A percentile compares a stretch with the other conserved stretches of the same genome.
phyloP scores from a whole-genome alignment of 1,140 invertebrate genomes.

The Drosophila ananassae region DNA sequence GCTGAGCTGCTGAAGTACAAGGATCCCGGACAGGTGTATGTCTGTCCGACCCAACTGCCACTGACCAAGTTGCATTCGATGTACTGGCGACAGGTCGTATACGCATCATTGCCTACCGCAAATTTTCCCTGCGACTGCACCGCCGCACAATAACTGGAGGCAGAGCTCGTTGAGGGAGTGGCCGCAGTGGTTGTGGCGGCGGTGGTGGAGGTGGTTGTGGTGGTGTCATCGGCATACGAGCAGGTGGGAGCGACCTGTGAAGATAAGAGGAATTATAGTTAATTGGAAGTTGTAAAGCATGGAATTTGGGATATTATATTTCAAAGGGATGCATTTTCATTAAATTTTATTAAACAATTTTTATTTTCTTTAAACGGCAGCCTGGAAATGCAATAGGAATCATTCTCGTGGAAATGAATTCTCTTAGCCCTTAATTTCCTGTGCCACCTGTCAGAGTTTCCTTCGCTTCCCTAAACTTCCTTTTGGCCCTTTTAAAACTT shows the following conservation, averaged over 20 bases:
- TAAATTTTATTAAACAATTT: neutral
- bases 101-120: constrained; percentile 49
- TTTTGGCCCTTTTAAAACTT: neutral
- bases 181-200: constrained; percentile 11
- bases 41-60: constrained; percentile 54
- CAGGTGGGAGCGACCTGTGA: constrained; percentile 52
- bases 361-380: neutral
- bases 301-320: no score
- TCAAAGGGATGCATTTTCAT: no score
- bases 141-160: constrained; percentile 49
- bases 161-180: constrained; percentile 35
- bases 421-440: constrained; percentile 16
- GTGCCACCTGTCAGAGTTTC: neutral
- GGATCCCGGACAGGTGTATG: constrained; percentile 58
- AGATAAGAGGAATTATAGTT: neutral
- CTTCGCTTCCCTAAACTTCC: neutral
- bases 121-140: constrained; percentile 53
- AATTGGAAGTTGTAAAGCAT: no score
- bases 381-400: neutral
- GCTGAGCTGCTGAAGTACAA: constrained; percentile 47
- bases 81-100: constrained; percentile 69
- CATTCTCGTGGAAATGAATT: neutral
- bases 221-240: constrained; percentile 49
- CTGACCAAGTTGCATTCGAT: constrained; percentile 48
- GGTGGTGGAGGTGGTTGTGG: constrained; percentile 36